phyloP scores from a whole-genome alignment of 1,140 invertebrate species.

The Riptortus pedestris region DNA sequence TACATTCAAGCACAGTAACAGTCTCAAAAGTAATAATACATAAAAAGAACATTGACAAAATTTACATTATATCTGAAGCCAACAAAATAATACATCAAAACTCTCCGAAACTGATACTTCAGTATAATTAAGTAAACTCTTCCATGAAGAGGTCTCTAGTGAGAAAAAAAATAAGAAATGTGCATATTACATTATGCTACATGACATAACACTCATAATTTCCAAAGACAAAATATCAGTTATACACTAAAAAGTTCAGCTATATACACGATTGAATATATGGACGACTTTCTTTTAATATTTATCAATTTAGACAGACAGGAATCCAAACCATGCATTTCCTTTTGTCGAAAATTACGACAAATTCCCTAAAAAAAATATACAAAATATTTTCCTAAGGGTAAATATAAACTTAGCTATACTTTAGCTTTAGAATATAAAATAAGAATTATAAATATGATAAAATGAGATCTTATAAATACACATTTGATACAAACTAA shows the following conservation, averaged over 20 bases:
- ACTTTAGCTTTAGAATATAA: background rate
- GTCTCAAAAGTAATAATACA: background rate
- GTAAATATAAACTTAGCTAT: background rate
- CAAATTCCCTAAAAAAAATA: slow-evolving; percentile 5
- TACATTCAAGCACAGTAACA: background rate
- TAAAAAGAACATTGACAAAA: background rate
- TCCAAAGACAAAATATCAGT: background rate
- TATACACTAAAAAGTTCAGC: slow-evolving; percentile 1
- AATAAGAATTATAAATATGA: background rate
- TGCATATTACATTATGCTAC: background rate
- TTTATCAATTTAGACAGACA: slow-evolving; percentile 12
- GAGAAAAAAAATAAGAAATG: background rate
- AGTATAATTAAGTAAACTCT: background rate
- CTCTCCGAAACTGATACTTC: background rate
- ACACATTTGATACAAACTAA: background rate
- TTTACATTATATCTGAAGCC: background rate
- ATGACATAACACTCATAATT: background rate
- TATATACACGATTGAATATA: slow-evolving; percentile 2
- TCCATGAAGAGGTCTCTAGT: background rate
- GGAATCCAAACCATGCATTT: slow-evolving; percentile 18
- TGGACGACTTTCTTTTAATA: background rate
- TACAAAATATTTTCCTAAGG: slow-evolving; percentile 9
- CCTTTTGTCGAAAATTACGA: slow-evolving; percentile 14
- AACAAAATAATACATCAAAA: background rate
- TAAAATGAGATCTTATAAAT: slow-evolving; percentile 14